phyloP scores from a whole-genome alignment of 2,888 invertebrate species.

The Erebia ligea region DNA sequence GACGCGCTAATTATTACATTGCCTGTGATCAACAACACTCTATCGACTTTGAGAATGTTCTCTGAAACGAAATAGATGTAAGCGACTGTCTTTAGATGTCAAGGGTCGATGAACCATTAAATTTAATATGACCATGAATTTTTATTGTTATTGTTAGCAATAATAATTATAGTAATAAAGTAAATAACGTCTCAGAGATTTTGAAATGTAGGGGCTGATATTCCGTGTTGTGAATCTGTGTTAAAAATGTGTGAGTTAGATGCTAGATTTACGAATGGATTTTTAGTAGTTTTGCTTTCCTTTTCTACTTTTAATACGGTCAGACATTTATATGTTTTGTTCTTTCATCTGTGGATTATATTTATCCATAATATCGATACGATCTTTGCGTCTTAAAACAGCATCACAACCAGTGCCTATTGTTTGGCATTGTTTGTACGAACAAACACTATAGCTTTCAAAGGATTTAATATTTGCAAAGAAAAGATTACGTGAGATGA shows the following conservation, averaged over 20 bases:
- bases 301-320: background rate
- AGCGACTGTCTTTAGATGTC: constrained; percentile 5
- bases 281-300: too few relatives aligned
- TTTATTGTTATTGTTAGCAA: constrained; percentile 10
- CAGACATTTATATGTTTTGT: constrained; percentile 40
- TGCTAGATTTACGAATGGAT: background rate
- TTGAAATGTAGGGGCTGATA: background rate
- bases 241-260: too few relatives aligned
- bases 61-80: constrained; percentile 5
- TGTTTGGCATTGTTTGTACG: constrained; percentile 58
- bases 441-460: constrained; percentile 41
- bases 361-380: constrained; percentile 50
- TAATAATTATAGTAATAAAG: background rate
- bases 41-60: constrained; percentile 12
- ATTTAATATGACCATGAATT: constrained; percentile 6
- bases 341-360: constrained; percentile 46
- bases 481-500: constrained; percentile 56
- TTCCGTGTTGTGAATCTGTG: too few relatives aligned
- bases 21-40: constrained; percentile 5
- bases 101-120: constrained; percentile 14
- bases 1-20: constrained; percentile 8
- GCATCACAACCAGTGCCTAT: constrained; percentile 53
- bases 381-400: constrained; percentile 54
- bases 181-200: background rate
- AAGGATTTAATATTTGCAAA: constrained; percentile 54